Conservation (phyloP, 2,113 vertebrate species). For the Tetrao urogallus region DNA sequence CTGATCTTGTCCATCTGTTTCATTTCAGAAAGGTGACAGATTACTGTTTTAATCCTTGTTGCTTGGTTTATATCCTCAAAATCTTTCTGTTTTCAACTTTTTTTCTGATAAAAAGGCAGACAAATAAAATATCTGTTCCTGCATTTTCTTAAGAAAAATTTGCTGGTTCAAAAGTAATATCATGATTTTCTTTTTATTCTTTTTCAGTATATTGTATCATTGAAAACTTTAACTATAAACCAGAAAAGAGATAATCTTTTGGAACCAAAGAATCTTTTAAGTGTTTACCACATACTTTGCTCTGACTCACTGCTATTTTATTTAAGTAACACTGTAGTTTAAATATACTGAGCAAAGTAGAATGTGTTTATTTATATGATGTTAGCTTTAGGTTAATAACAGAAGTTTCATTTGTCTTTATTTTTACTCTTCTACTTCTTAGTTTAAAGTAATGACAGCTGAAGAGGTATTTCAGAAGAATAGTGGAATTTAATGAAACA, state of each 20-base stretch:
- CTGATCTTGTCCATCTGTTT: background rate
- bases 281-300: background rate
- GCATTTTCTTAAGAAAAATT: background rate
- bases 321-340: background rate
- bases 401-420: background rate
- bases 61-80: background rate
- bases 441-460: background rate
- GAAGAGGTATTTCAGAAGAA: background rate
- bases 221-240: background rate
- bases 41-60: background rate
- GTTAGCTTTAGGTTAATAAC: background rate
- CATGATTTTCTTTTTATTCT: background rate
- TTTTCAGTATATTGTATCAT: background rate
- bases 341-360: background rate
- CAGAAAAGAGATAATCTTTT: background rate
- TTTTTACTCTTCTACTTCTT: background rate
- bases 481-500: background rate
- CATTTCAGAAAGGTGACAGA: background rate
- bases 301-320: background rate
- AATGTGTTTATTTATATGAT: background rate
- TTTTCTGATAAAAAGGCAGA: background rate
- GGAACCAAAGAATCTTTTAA: background rate
- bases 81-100: background rate
- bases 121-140: background rate
- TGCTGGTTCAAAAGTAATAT: background rate